These are phyloP conservation scores for Streblospio benedicti DNA, from an alignment of 1,140 invertebrate species.

Conservation along the genomic window DNA sequence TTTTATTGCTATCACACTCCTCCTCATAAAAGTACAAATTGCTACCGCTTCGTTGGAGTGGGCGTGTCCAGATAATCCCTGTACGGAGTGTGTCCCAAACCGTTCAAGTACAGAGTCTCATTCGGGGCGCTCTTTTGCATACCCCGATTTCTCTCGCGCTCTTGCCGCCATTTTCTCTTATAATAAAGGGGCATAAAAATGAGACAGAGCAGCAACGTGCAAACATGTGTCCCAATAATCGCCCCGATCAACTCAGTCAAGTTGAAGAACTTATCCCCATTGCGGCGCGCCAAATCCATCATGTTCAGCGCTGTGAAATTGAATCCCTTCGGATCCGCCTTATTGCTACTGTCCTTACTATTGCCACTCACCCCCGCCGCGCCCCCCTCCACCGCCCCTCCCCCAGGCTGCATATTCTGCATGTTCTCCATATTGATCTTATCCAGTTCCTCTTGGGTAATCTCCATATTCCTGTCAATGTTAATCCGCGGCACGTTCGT, in stretches of 20 bases:
- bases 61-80: conserved; percentile 3
- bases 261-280: conserved; percentile 24
- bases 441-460: background rate
- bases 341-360: background rate
- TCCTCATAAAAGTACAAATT: too few relatives aligned
- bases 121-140: background rate
- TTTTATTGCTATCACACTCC: too few relatives aligned
- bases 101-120: conserved; percentile 10
- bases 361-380: background rate
- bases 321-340: too few relatives aligned
- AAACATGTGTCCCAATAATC: conserved; percentile 40
- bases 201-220: conserved; percentile 38
- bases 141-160: background rate
- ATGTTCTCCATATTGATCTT: background rate
- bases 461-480: too few relatives aligned
- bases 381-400: background rate
- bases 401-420: background rate
- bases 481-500: too few relatives aligned
- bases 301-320: background rate
- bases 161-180: conserved; percentile 4
- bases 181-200: conserved; percentile 36
- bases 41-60: conserved; percentile 1
- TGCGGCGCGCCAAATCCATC: background rate
- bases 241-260: conserved; percentile 39
- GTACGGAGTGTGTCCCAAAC: background rate